A percentile compares a stretch with the other conserved stretches of the same genome.
Conservation (phyloP, 2,797 vertebrate species). For the Hippoglossus hippoglossus region DNA sequence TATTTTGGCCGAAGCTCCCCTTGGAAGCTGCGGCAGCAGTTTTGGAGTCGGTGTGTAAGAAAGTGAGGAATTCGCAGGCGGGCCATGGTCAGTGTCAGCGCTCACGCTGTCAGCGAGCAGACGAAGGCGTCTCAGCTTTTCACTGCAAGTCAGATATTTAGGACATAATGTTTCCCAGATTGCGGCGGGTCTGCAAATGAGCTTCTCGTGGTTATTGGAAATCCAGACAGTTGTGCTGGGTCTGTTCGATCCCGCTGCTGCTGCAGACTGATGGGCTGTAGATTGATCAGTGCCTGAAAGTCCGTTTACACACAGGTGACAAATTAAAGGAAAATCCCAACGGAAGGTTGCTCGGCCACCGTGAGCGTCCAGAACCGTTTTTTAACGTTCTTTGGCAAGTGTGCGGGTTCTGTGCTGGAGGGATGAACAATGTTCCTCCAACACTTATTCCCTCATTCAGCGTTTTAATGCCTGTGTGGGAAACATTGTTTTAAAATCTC, state of each 20-base stretch:
- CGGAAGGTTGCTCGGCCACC: not conserved
- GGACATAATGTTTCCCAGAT: constrained; percentile 65
- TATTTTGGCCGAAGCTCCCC: constrained; percentile 34
- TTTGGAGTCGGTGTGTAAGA: constrained; percentile 23
- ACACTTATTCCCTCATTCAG: not conserved
- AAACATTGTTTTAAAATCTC: not conserved
- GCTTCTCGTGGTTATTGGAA: constrained; percentile 29
- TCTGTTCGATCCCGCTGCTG: constrained; percentile 13
- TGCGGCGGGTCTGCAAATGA: constrained; percentile 43
- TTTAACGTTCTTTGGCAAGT: not conserved
- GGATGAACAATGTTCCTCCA: not conserved
- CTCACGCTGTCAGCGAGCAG: constrained; percentile 41
- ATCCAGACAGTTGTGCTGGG: constrained; percentile 43
- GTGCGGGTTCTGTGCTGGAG: not conserved
- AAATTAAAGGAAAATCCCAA: constrained; percentile 2
- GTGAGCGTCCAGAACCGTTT: not conserved
- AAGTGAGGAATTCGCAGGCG: constrained; percentile 12
- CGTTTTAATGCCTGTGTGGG: not conserved
- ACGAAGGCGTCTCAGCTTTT: constrained; percentile 43
- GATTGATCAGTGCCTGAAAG: constrained; percentile 14
- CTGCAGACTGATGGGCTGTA: not conserved
- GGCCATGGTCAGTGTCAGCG: constrained; percentile 47
- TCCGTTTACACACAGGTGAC: constrained; percentile 4
- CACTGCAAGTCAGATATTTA: constrained; percentile 36
- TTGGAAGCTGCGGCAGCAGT: constrained; percentile 22